A percentile compares a stretch with the other conserved stretches of the same genome.
Evolutionary conservation across 1,140 invertebrate genomes (phyloP).

Genomic region (Eumaeus atala): DNA sequence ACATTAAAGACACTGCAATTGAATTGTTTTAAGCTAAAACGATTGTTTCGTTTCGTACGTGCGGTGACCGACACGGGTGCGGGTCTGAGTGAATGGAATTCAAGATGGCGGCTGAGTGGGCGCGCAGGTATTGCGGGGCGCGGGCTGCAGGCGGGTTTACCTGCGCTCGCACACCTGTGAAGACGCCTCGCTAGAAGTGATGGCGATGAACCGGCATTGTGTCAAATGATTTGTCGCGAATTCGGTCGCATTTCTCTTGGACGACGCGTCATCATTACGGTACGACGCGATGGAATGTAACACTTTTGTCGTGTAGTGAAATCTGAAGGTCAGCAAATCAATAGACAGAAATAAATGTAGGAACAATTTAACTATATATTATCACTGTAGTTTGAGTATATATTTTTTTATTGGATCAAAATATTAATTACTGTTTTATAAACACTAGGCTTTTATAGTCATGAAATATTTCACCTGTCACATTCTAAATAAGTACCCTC

Average conservation of each 20-base stretch:
- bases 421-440: no score
- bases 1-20: conserved; percentile 44
- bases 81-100: conserved; percentile 69
- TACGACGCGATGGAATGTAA: conserved; percentile 60
- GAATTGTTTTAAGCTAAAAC: conserved; percentile 28
- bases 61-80: conserved; percentile 54
- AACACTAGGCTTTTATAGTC: no score
- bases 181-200: conserved; percentile 39
- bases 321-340: conserved; percentile 56
- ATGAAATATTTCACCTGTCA: no score
- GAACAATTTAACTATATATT: no score
- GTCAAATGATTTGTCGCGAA: conserved; percentile 66
- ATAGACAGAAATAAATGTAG: conserved; percentile 26
- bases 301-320: conserved; percentile 57
- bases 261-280: conserved; percentile 41
- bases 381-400: no score
- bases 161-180: conserved; percentile 69
- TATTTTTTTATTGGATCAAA: no score
- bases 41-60: conserved; percentile 43
- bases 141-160: conserved; percentile 34
- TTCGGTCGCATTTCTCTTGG: conserved; percentile 64
- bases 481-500: no score
- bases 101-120: conserved; percentile 57
- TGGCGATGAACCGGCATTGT: conserved; percentile 70
- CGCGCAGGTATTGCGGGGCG: conserved; percentile 26